Conservation (phyloP, 2,888 invertebrate species). For the Drosophila flavopinicola region DNA sequence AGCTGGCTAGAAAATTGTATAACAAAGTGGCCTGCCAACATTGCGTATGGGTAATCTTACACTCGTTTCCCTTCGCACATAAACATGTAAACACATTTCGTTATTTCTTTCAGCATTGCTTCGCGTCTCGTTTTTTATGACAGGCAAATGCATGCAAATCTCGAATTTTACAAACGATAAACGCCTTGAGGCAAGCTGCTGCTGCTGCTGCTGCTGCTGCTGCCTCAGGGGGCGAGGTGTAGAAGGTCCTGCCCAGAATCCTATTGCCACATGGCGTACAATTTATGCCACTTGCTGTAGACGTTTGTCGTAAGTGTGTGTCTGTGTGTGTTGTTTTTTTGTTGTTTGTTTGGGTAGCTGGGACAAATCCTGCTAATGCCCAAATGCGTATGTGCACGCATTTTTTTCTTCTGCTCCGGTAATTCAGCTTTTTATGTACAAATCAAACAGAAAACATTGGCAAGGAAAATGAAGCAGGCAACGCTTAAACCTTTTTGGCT, state of each 20-base stretch:
- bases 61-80: constrained; percentile 57
- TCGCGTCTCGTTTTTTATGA: constrained; percentile 62
- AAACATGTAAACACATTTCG: constrained; percentile 72
- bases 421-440: constrained; percentile 54
- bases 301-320: constrained; percentile 10
- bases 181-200: constrained; percentile 73
- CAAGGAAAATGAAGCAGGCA: constrained; percentile 16
- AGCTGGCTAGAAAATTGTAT: constrained; percentile 36
- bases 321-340: constrained; percentile 32
- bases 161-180: constrained; percentile 78
- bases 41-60: constrained; percentile 72
- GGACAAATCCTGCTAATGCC: constrained; percentile 67
- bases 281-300: constrained; percentile 61
- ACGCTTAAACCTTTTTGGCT: constrained; percentile 27
- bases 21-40: constrained; percentile 64
- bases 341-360: constrained; percentile 22
- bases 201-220: constrained; percentile 9
- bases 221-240: constrained; percentile 10
- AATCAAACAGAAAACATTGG: constrained; percentile 53
- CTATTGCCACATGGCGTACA: constrained; percentile 42
- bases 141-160: constrained; percentile 78
- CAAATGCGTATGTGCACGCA: constrained; percentile 66
- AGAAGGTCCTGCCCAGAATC: constrained; percentile 1
- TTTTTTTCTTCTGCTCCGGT: constrained; percentile 56
- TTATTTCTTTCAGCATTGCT: constrained; percentile 43